Conservation (phyloP, 2,113 vertebrate species). For the Colius striatus region DNA sequence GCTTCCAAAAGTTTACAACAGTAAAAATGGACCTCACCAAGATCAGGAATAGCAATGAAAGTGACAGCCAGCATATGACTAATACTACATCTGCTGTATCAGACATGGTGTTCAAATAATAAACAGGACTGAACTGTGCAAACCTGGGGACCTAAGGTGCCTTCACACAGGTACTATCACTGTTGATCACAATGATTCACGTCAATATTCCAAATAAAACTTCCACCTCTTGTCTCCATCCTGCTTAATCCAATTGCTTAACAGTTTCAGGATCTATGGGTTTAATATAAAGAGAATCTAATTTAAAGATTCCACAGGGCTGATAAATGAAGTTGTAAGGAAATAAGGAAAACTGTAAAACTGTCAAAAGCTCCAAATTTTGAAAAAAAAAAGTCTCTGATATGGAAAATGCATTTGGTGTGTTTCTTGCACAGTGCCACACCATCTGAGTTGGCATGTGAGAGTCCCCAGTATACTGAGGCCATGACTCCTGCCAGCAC, state of each 20-base stretch:
- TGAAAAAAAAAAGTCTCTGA: neutral
- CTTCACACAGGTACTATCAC: neutral
- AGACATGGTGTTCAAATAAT: neutral
- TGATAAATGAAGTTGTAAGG: neutral
- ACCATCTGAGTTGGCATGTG: neutral
- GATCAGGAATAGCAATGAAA: neutral
- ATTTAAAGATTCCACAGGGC: neutral
- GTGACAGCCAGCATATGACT: neutral
- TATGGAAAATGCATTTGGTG: neutral
- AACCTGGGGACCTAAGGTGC: neutral
- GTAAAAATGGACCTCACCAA: neutral
- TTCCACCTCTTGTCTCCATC: neutral
- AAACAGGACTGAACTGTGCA: neutral
- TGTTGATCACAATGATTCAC: fast-evolving
- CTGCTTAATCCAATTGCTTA: neutral
- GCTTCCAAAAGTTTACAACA: neutral
- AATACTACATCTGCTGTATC: neutral
- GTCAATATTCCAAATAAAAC: neutral
- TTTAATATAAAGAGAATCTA: conserved; percentile 17
- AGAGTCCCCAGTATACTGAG: neutral
- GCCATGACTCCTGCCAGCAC: neutral
- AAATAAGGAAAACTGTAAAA: conserved; percentile 3
- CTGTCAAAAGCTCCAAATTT: neutral
- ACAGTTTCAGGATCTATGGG: neutral
- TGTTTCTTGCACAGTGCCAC: neutral